Conservation (phyloP, 2,797 vertebrate species). For the Okamejei kenojei region DNA sequence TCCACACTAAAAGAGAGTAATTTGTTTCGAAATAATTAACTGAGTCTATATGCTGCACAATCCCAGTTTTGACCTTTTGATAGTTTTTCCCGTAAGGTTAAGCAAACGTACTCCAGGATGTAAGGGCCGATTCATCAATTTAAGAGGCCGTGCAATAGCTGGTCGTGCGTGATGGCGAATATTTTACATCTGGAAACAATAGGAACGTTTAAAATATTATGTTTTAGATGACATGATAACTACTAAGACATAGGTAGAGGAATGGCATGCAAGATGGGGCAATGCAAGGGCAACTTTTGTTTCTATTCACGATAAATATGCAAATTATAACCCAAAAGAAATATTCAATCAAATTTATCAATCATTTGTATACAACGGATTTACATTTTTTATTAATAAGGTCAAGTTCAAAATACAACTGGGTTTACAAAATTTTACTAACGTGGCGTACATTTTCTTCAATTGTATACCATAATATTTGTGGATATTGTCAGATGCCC, state of each 20-base stretch:
- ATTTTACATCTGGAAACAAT: slow-evolving; percentile 2
- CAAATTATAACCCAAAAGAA: neutral
- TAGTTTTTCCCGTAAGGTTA: slow-evolving; percentile 38
- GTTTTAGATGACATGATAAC: neutral
- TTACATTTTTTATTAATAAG: neutral
- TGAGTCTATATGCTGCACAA: neutral
- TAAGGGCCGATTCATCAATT: slow-evolving; percentile 33
- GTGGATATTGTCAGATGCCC: neutral
- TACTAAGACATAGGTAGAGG: neutral
- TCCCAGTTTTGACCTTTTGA: slow-evolving; percentile 36
- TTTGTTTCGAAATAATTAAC: slow-evolving; percentile 37
- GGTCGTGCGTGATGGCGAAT: neutral
- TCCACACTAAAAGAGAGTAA: slow-evolving; percentile 2
- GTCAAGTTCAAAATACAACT: neutral
- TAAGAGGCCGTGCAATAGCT: slow-evolving; percentile 21
- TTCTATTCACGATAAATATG: neutral
- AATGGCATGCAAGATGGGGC: neutral
- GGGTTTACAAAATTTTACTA: neutral
- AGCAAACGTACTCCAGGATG: slow-evolving; percentile 33
- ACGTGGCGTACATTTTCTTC: neutral
- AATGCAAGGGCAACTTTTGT: neutral
- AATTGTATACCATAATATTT: neutral
- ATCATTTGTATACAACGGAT: neutral
- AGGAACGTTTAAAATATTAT: neutral
- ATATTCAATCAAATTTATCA: neutral